Conservation (phyloP, 1,140 invertebrate genomes). For the Drosophila malerkotliana region DNA sequence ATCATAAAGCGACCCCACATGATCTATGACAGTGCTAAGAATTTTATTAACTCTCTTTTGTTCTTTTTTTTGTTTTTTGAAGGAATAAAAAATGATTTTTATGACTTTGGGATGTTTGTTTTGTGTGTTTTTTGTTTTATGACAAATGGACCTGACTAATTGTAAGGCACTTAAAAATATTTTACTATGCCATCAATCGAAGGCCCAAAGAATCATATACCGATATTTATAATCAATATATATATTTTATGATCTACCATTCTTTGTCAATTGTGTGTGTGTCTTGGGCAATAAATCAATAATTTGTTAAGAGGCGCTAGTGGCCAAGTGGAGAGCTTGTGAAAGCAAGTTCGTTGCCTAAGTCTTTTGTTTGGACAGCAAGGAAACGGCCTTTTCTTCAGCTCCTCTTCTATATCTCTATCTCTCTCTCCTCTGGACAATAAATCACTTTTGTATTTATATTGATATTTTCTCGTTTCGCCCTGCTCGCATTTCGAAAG, state of each 20-base stretch:
- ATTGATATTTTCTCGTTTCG: constrained; percentile 43
- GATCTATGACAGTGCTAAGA: constrained; percentile 6
- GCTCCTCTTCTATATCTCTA: neutral
- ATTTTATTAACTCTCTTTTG: constrained; percentile 37
- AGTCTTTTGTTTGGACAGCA: constrained; percentile 73
- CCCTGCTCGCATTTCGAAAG: constrained; percentile 76
- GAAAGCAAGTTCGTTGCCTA: constrained; percentile 82
- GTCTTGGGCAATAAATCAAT: constrained; percentile 70
- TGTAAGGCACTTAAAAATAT: constrained; percentile 63
- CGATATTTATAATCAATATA: constrained; percentile 36
- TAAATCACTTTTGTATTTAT: constrained; percentile 43
- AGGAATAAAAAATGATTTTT: constrained; percentile 11
- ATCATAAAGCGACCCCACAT: constrained; percentile 16
- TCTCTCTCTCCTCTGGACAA: constrained; percentile 8
- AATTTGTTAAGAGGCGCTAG: constrained; percentile 72
- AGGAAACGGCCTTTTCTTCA: constrained; percentile 54
- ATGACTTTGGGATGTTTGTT: constrained; percentile 27
- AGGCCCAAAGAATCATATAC: neutral
- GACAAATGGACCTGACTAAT: constrained; percentile 68
- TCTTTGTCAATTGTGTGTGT: constrained; percentile 18
- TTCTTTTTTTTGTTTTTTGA: neutral
- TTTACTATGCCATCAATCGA: constrained; percentile 35
- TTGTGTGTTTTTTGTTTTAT: constrained; percentile 41
- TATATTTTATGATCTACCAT: constrained; percentile 48
- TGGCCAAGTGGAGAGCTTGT: constrained; percentile 40